Percentiles rank a stretch among this genome's conserved stretches.
phyloP scores from a whole-genome alignment of 2,888 invertebrate genomes.

The Agrenia bidenticulata region DNA sequence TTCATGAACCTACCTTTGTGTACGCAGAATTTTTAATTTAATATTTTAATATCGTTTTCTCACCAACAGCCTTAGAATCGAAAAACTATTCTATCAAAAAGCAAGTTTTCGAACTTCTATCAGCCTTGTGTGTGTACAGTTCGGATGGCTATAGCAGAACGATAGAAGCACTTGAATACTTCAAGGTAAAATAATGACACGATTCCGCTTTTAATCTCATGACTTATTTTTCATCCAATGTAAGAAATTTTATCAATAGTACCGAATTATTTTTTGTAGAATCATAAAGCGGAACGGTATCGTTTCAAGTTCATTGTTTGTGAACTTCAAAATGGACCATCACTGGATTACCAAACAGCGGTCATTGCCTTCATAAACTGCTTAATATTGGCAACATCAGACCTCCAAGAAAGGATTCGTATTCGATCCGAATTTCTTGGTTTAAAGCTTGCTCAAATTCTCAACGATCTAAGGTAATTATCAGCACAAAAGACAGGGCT shows the following conservation, averaged over 20 bases:
- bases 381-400: conserved; percentile 85
- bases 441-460: conserved; percentile 79
- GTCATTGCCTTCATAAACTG: conserved; percentile 94
- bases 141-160: conserved; percentile 83
- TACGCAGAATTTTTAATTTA: no score
- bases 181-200: conserved; percentile 69
- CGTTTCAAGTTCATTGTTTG: conserved; percentile 83
- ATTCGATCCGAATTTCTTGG: conserved; percentile 94
- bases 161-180: conserved; percentile 86
- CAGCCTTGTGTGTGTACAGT: conserved; percentile 91
- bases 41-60: no score
- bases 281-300: conserved; percentile 82
- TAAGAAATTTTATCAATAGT: not conserved
- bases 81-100: conserved; percentile 89
- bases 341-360: conserved; percentile 86
- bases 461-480: conserved; percentile 82
- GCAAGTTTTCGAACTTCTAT: conserved; percentile 92
- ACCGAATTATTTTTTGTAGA: conserved; percentile 67
- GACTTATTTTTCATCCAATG: conserved; percentile 5
- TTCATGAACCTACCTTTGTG: no score
- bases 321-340: conserved; percentile 77
- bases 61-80: conserved; percentile 83
- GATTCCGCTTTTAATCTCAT: not conserved
- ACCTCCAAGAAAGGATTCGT: conserved; percentile 80
- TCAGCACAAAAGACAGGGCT: not conserved